Conservation (phyloP, 2,113 vertebrate genomes). For the Silurus meridionalis region DNA sequence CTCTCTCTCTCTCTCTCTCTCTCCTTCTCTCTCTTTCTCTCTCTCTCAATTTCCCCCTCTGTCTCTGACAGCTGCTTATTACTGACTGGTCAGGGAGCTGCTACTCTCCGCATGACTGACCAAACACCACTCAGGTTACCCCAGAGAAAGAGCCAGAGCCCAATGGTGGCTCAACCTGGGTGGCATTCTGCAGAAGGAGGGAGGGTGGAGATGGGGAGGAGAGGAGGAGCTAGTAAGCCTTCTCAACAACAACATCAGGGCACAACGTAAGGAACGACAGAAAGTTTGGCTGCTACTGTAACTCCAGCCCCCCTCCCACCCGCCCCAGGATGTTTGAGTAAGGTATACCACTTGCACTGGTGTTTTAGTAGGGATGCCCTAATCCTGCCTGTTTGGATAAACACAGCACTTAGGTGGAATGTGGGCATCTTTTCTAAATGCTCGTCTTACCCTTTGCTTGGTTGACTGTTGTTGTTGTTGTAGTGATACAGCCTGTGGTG, state of each 20-base stretch:
- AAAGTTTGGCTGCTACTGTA: slow-evolving; percentile 35
- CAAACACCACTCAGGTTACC: slow-evolving; percentile 72
- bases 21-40: slow-evolving; percentile 32
- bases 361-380: slow-evolving; percentile 12
- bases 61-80: slow-evolving; percentile 60
- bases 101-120: slow-evolving; percentile 66
- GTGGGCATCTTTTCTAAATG: background rate
- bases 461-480: slow-evolving; percentile 71
- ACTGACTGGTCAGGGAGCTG: slow-evolving; percentile 68
- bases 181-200: slow-evolving; percentile 69
- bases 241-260: slow-evolving; percentile 66
- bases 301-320: background rate
- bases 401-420: background rate
- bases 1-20: slow-evolving; percentile 40
- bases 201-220: slow-evolving; percentile 52
- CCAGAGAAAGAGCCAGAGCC: slow-evolving; percentile 59
- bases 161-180: slow-evolving; percentile 80
- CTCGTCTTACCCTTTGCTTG: slow-evolving; percentile 70
- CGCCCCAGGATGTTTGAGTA: background rate
- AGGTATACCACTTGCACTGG: background rate
- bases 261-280: background rate
- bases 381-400: slow-evolving; percentile 20
- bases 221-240: slow-evolving; percentile 55
- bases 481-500: slow-evolving; percentile 80
- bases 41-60: slow-evolving; percentile 46